Conservation (phyloP, 2,113 vertebrate genomes). For the Protobothrops mucrosquamatus region DNA sequence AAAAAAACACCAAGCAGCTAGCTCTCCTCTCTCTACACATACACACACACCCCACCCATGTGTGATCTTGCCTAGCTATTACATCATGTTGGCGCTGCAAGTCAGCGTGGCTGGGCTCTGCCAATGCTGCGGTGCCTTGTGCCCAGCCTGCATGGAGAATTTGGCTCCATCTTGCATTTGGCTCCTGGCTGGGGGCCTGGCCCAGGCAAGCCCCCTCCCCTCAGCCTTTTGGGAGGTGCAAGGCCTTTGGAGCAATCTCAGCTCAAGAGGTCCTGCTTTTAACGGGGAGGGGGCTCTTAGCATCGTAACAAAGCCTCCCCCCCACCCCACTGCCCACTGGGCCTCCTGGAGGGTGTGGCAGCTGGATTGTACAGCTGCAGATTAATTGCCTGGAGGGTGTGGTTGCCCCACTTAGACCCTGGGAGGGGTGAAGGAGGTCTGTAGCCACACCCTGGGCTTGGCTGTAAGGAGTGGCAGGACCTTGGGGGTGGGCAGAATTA, state of each 20-base stretch:
- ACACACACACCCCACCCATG: not conserved
- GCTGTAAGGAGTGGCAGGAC: too few relatives aligned
- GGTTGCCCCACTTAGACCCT: not conserved
- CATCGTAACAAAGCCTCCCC: not conserved
- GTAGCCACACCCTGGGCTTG: not conserved
- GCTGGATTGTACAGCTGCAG: not conserved
- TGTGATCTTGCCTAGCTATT: not conserved
- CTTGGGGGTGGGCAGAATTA: too few relatives aligned
- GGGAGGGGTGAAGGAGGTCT: not conserved
- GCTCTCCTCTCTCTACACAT: not conserved
- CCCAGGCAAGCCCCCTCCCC: not conserved
- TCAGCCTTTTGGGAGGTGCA: not conserved
- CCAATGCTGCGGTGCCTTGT: conserved; percentile 21
- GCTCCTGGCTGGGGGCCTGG: conserved; percentile 10
- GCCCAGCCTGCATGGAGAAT: conserved; percentile 11
- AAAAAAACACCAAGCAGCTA: not conserved
- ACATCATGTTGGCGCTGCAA: not conserved
- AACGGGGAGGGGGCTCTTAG: too few relatives aligned
- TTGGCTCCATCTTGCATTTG: not conserved
- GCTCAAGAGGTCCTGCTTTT: not conserved
- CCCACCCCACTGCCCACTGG: not conserved
- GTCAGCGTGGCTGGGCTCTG: not conserved
- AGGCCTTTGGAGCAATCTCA: not conserved
- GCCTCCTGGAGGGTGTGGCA: not conserved
- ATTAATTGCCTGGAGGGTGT: not conserved